Base-by-base conservation (phyloP, 1,140 invertebrate species). In the Caenorhabditis tropicalis region DNA sequence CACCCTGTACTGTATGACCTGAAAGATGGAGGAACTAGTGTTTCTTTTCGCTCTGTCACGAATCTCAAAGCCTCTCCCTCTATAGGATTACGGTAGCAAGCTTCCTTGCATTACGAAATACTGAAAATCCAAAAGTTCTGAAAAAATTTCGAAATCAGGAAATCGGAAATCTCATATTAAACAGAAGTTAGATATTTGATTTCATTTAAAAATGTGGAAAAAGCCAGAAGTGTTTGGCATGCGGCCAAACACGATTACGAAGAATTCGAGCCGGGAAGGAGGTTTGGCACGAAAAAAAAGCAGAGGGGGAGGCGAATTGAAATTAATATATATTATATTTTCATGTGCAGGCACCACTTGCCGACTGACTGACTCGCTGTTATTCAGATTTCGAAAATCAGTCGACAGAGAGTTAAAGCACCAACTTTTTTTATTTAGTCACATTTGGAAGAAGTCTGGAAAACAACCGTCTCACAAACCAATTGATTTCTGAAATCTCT, bases 291-390 rank as follows among this genome's bases (percentile, higher is more conserved):
- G n/a, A n/a, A n/a, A n/a, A n/a, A n/a, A n/a, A n/a, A n/a, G n/a
- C 16, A 6, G 49, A 58, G 31, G 5, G 24, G 31, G n/a, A 27
- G 58, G 58, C 10, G 24, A 65, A 65, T 65, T 65, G 58, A 65
- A 65, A 65, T 65, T 65, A 65, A 65, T 65, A 65, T 65, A 65
- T 65, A 65, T 65, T 33, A 65, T 65, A 65, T 65, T 65, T 65
- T 19, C 19, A 46, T 74, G 65, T 74, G 65, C 58, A 74, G 33
- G 65, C 4, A 16, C 21, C 24, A n/a, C n/a, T n/a, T n/a, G n/a
- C n/a, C n/a, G n/a, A n/a, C 53, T 9, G 24, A 24, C 1, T n/a
- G 19, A 56, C 19, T 10, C 65, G 12, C 39, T 74, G 65, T 43
- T 74, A 74, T 74, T 43, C 12, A 74, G 65, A 43, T 74, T 74